These are phyloP conservation scores for Pluvianellus socialis DNA, from an alignment of 2,113 vertebrate genomes.

Conservation along the genomic window DNA sequence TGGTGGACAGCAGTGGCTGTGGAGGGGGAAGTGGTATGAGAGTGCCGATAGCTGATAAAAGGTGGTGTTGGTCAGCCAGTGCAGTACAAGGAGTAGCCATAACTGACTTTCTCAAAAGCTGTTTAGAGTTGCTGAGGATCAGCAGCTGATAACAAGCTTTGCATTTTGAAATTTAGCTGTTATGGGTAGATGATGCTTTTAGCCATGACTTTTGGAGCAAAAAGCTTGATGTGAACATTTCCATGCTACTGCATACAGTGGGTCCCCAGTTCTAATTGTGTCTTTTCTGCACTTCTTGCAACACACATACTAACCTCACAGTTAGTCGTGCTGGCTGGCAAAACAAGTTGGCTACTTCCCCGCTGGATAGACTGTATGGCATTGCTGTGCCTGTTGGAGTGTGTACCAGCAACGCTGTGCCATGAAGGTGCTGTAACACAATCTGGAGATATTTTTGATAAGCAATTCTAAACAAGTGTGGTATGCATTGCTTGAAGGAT, in stretches of 20 bases:
- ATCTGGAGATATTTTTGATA: background rate
- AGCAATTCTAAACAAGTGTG: background rate
- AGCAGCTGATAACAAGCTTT: background rate
- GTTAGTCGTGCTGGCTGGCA: background rate
- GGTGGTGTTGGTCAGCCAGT: background rate
- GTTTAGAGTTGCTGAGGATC: background rate
- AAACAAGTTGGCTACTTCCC: background rate
- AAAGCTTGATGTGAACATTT: background rate
- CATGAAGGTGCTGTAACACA: background rate
- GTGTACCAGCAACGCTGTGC: background rate
- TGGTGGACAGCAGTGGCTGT: background rate
- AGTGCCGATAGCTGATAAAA: background rate
- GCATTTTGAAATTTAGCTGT: background rate
- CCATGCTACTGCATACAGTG: rapidly evolving
- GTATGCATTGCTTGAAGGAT: background rate
- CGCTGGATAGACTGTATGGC: background rate
- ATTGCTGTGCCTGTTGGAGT: background rate
- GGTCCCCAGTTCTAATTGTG: background rate
- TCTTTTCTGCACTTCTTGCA: background rate
- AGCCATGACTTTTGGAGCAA: background rate
- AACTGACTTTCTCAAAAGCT: background rate
- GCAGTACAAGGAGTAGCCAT: background rate
- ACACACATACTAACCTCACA: rapidly evolving
- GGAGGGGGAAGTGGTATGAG: background rate
- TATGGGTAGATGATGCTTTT: background rate